Percentiles rank a stretch among this genome's conserved stretches.
Conservation (phyloP, 2,888 invertebrate genomes). For the Spicauda simplicius region DNA sequence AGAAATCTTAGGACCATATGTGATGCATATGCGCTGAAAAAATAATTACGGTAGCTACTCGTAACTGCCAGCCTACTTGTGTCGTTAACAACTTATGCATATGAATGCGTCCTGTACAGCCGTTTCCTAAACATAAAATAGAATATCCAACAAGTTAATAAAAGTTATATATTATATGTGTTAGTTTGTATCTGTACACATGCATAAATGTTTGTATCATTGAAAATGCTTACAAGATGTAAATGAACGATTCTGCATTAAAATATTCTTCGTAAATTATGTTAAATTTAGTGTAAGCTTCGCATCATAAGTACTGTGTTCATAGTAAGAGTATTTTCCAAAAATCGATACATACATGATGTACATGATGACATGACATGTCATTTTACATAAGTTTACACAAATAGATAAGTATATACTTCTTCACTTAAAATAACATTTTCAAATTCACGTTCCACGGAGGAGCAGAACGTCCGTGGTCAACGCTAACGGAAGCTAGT, state of each 20-base stretch:
- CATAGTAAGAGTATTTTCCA: too few relatives aligned
- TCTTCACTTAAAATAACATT: not conserved
- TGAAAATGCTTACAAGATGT: too few relatives aligned
- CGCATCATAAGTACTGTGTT: too few relatives aligned
- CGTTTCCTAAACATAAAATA: not conserved
- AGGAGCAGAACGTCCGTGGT: not conserved
- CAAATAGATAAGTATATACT: not conserved
- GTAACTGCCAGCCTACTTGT: conserved; percentile 7
- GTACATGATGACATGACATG: too few relatives aligned
- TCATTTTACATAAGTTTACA: too few relatives aligned
- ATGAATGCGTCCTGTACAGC: conserved; percentile 3
- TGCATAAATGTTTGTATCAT: too few relatives aligned
- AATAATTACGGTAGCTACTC: conserved; percentile 26
- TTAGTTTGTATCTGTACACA: not conserved
- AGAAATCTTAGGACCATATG: not conserved
- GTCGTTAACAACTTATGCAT: not conserved
- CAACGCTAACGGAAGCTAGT: not conserved
- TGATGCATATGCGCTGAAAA: conserved; percentile 10
- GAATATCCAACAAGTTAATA: not conserved
- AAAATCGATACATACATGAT: too few relatives aligned
- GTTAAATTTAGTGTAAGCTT: too few relatives aligned
- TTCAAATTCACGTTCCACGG: not conserved
- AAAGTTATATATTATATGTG: not conserved
- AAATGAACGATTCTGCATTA: too few relatives aligned
- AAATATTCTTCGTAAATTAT: too few relatives aligned